These are phyloP conservation scores for Rhabdomys dilectus DNA, from an alignment of 2,113 vertebrate species.

Conservation along the genomic window DNA sequence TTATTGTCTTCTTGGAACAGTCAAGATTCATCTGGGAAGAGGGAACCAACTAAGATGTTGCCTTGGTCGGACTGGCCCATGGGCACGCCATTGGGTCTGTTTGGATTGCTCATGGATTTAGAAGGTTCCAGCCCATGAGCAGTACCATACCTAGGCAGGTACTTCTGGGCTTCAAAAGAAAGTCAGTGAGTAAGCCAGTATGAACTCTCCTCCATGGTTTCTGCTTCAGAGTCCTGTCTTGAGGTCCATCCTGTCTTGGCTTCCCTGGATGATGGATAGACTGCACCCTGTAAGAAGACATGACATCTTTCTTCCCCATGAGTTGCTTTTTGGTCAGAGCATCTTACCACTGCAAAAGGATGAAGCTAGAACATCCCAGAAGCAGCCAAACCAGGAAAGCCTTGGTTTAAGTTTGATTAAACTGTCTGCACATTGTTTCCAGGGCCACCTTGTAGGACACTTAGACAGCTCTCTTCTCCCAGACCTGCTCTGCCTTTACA, in stretches of 20 bases:
- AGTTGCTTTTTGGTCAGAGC: neutral
- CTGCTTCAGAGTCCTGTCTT: neutral
- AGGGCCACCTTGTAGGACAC: neutral
- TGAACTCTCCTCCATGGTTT: neutral
- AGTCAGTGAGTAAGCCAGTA: neutral
- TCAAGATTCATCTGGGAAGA: neutral
- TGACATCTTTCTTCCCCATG: neutral
- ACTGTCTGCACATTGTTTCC: neutral
- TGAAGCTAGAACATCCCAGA: neutral
- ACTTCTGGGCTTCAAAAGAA: neutral
- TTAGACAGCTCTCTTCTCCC: neutral
- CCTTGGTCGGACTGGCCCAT: neutral
- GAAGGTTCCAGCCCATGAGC: neutral
- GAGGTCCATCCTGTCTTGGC: neutral
- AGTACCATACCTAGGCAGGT: neutral
- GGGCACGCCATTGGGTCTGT: neutral
- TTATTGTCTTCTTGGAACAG: neutral
- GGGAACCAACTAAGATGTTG: neutral
- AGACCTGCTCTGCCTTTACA: neutral
- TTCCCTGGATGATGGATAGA: too few species aligned
- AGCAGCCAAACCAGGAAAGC: neutral
- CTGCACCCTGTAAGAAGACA: neutral
- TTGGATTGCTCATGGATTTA: neutral
- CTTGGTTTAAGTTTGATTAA: neutral
- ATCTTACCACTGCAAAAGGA: neutral